Evolutionary conservation across 2,113 vertebrate species (phyloP).

Genomic region (Microcebus griseorufus): DNA sequence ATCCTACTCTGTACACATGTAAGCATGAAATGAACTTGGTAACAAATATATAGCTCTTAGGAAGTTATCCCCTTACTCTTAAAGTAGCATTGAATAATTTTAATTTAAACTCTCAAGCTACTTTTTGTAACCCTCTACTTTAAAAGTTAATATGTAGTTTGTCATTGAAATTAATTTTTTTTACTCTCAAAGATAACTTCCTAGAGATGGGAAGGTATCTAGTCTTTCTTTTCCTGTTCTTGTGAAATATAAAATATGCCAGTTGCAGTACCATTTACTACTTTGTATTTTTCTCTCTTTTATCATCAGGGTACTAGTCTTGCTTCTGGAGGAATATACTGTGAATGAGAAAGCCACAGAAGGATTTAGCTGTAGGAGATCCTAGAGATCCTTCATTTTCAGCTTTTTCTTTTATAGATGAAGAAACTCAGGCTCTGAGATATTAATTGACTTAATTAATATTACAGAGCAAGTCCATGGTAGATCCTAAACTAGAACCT

Average conservation of each 20-base stretch:
- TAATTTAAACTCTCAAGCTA: constrained; percentile 40
- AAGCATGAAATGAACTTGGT: background rate
- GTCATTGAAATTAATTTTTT: constrained; percentile 34
- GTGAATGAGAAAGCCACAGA: background rate
- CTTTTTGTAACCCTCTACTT: constrained; percentile 10
- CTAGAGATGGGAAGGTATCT: background rate
- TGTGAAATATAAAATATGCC: background rate
- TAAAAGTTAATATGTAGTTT: constrained; percentile 6
- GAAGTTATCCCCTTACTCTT: constrained; percentile 17
- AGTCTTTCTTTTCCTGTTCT: background rate
- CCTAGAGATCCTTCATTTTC: background rate
- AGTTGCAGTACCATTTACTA: background rate
- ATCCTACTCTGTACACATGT: background rate
- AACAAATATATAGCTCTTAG: background rate
- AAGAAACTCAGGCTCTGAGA: background rate
- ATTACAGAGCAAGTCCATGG: background rate
- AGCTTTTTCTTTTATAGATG: background rate
- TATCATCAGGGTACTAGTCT: background rate
- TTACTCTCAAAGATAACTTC: background rate
- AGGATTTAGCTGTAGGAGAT: background rate
- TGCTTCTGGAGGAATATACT: background rate
- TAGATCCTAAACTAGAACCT: background rate
- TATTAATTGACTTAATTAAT: constrained; percentile 1
- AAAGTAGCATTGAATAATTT: constrained; percentile 6
- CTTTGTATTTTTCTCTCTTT: background rate